A percentile compares a stretch with the other conserved stretches of the same genome.
These are phyloP conservation scores for Abscondita cerata DNA, from an alignment of 2,888 invertebrate genomes.

Conservation along the genomic window DNA sequence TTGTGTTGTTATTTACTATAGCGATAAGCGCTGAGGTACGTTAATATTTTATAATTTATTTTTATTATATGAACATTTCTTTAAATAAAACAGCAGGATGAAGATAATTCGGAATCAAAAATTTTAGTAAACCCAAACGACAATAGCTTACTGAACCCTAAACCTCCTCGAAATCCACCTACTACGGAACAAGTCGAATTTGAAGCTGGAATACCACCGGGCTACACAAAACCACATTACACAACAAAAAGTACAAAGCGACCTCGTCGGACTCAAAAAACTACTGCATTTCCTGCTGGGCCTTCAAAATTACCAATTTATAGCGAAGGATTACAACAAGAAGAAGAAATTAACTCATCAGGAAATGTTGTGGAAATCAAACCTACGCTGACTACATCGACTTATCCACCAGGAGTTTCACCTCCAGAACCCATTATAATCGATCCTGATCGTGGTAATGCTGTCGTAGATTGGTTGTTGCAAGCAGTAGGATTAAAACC, in stretches of 20 bases:
- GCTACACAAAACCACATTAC: slow-evolving; percentile 22
- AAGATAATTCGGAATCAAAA: slow-evolving; percentile 5
- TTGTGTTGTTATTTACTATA: background rate
- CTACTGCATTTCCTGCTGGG: slow-evolving; percentile 15
- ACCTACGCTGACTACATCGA: background rate
- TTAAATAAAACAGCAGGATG: background rate
- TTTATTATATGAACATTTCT: background rate
- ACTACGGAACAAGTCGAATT: slow-evolving; percentile 42
- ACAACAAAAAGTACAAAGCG: slow-evolving; percentile 1
- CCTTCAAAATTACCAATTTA: slow-evolving; percentile 26
- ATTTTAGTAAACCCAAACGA: slow-evolving; percentile 19
- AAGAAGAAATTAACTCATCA: background rate
- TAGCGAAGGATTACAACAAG: background rate
- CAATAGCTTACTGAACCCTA: slow-evolving; percentile 13
- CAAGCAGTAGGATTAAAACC: slow-evolving; percentile 47
- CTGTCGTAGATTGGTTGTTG: slow-evolving; percentile 53
- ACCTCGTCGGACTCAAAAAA: slow-evolving; percentile 15
- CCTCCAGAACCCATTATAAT: slow-evolving; percentile 19
- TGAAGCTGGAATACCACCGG: slow-evolving; percentile 46
- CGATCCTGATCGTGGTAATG: slow-evolving; percentile 27
- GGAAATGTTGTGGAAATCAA: background rate
- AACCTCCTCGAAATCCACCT: slow-evolving; percentile 36
- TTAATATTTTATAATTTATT: background rate
- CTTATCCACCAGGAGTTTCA: slow-evolving; percentile 26
- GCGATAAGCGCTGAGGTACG: background rate